Evolutionary conservation across 2,113 vertebrate genomes (phyloP).

Genomic region (Pterocles orientalis): DNA sequence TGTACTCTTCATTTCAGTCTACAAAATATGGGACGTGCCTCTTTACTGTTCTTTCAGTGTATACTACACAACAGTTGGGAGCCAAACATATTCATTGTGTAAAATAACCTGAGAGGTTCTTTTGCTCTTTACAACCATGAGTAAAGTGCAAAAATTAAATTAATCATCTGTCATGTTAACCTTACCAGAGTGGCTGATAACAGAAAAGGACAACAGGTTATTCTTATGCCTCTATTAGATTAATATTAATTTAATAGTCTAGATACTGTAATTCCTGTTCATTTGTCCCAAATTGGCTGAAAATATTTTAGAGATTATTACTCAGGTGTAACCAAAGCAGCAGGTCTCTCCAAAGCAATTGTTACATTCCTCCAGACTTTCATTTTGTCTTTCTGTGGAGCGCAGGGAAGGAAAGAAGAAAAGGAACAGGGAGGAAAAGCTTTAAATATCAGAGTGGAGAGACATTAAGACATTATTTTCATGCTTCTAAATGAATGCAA

Average conservation of each 20-base stretch:
- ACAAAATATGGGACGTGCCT: not conserved
- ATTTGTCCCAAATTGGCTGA: not conserved
- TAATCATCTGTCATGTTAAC: not conserved
- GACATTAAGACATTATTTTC: not conserved
- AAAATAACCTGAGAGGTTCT: not conserved
- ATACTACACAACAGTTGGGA: not conserved
- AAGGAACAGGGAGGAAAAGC: not conserved
- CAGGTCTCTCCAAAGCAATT: not conserved
- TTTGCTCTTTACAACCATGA: not conserved
- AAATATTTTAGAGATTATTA: not conserved
- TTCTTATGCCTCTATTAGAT: not conserved
- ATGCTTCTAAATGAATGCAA: not conserved
- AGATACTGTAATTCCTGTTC: not conserved
- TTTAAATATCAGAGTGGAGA: not conserved
- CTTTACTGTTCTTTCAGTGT: not conserved
- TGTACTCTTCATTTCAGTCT: not conserved
- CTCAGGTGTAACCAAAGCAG: not conserved
- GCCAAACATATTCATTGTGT: not conserved
- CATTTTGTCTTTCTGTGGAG: not conserved
- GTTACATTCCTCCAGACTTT: not conserved
- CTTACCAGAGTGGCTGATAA: not conserved
- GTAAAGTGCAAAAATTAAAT: not conserved
- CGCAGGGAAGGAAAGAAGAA: not conserved
- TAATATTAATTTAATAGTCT: not conserved
- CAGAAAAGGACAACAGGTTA: not conserved